phyloP scores from a whole-genome alignment of 2,113 vertebrate genomes.

The Oncorhynchus nerka region DNA sequence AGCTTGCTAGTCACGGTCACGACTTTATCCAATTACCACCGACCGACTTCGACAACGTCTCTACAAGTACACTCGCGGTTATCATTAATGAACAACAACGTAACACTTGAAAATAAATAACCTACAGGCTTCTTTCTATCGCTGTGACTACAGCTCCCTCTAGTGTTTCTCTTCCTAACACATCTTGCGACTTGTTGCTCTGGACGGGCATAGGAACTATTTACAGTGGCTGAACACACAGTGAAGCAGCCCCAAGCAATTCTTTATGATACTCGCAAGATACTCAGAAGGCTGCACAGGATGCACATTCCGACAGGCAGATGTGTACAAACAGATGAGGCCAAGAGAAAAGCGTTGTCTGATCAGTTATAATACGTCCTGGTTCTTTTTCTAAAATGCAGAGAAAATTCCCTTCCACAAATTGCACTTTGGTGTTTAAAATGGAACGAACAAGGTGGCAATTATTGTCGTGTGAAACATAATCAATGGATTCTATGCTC shows the following conservation, averaged over 20 bases:
- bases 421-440: constrained; percentile 86
- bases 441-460: constrained; percentile 58
- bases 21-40: constrained; percentile 52
- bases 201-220: constrained; percentile 41
- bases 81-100: constrained; percentile 26
- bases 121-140: constrained; percentile 22
- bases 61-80: constrained; percentile 33
- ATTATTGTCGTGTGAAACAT: constrained; percentile 16
- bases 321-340: constrained; percentile 59
- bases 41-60: constrained; percentile 27
- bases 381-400: constrained; percentile 30
- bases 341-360: constrained; percentile 32
- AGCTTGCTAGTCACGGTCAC: constrained; percentile 55
- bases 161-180: constrained; percentile 44
- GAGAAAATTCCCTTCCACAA: constrained; percentile 68
- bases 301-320: constrained; percentile 66
- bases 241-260: constrained; percentile 11
- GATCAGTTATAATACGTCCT: not conserved
- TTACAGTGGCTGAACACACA: constrained; percentile 61
- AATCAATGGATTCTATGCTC: not conserved
- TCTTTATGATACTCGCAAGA: not conserved
- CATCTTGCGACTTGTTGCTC: constrained; percentile 25
- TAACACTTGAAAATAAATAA: not conserved
- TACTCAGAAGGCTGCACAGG: constrained; percentile 63
- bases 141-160: constrained; percentile 57